Conservation (phyloP, 2,797 vertebrate genomes). For the Clarias platycephalus region DNA sequence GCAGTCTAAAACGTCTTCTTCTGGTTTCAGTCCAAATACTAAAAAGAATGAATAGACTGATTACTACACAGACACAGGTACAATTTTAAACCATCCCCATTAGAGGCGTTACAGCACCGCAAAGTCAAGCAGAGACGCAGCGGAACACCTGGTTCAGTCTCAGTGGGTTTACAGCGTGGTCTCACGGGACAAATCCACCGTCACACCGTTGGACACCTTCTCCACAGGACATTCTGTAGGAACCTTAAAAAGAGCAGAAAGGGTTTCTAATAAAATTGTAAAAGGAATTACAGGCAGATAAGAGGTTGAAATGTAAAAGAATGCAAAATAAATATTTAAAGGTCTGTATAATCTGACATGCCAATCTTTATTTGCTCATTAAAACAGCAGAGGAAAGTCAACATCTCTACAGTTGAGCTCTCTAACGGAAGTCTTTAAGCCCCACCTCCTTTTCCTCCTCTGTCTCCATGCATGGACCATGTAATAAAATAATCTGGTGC, state of each 20-base stretch:
- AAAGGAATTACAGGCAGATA: not conserved
- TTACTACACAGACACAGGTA: not conserved
- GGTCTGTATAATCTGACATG: not conserved
- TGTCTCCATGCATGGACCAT: too few relatives aligned
- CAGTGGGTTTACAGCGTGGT: constrained; percentile 64
- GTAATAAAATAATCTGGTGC: too few relatives aligned
- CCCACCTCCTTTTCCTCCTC: not conserved
- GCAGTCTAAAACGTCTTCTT: not conserved
- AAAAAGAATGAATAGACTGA: not conserved
- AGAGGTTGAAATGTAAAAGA: not conserved
- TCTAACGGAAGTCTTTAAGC: not conserved
- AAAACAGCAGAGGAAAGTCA: not conserved
- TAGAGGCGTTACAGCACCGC: constrained; percentile 19
- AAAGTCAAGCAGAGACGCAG: constrained; percentile 53
- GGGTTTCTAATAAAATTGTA: too few relatives aligned
- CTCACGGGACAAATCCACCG: constrained; percentile 64
- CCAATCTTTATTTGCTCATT: not conserved
- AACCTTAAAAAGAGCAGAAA: constrained; percentile 55
- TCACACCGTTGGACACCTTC: constrained; percentile 50
- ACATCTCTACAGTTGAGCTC: not conserved
- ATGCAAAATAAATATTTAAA: not conserved
- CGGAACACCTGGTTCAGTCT: not conserved
- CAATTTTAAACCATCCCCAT: not conserved
- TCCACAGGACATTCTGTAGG: constrained; percentile 51
- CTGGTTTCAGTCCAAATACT: not conserved